Evolutionary conservation across 2,888 invertebrate genomes (phyloP).

Genomic region (Lepetodrilus schrolli): DNA sequence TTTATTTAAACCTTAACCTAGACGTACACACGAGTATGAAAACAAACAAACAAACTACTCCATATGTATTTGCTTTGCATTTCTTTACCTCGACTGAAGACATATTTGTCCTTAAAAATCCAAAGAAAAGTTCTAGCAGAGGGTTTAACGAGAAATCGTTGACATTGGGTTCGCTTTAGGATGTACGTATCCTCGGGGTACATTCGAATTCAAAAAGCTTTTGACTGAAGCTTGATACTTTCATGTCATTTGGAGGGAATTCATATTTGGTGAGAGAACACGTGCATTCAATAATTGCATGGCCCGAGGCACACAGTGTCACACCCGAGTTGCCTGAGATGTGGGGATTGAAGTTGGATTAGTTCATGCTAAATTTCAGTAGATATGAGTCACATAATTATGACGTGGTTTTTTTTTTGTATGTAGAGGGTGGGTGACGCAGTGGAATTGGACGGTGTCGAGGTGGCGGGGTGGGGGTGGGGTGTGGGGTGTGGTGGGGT

Average conservation of each 20-base stretch:
- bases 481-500: background rate
- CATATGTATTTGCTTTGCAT: conserved; percentile 10
- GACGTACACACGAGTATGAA: conserved; percentile 10
- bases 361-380: too few relatives aligned
- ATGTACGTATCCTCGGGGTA: background rate
- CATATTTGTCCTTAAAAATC: conserved; percentile 7
- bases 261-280: conserved; percentile 17
- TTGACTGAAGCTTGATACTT: too few relatives aligned
- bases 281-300: conserved; percentile 11
- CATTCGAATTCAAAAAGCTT: background rate
- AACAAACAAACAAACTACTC: background rate
- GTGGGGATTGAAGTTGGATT: background rate
- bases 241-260: conserved; percentile 20
- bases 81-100: background rate
- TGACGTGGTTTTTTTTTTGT: too few relatives aligned
- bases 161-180: background rate
- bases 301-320: background rate
- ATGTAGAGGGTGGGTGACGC: too few relatives aligned
- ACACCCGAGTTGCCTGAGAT: background rate
- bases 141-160: background rate
- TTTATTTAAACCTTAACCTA: conserved; percentile 11
- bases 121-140: background rate
- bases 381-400: too few relatives aligned
- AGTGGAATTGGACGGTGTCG: too few relatives aligned
- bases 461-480: too few relatives aligned